Conservation (phyloP, 2,113 vertebrate genomes). For the Speoplatyrhinus poulsoni region DNA sequence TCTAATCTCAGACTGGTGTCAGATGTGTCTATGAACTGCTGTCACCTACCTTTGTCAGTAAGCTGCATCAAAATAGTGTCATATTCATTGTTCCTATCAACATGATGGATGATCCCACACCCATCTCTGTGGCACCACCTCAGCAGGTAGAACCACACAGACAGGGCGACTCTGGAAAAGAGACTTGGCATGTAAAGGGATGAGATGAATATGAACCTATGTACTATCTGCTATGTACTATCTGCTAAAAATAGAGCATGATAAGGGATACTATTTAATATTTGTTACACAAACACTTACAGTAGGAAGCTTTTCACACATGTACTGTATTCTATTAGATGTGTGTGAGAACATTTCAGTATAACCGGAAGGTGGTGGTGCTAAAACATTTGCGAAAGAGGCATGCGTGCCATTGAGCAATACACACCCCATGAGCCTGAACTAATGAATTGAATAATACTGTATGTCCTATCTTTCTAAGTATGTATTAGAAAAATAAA, state of each 20-base stretch:
- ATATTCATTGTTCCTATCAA: constrained; percentile 77
- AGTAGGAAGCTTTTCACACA: too few relatives aligned
- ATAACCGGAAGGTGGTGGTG: too few relatives aligned
- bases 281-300: too few relatives aligned
- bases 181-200: constrained; percentile 28
- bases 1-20: constrained; percentile 30
- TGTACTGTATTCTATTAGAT: too few relatives aligned
- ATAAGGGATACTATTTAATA: too few relatives aligned
- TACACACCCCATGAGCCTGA: too few relatives aligned
- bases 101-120: constrained; percentile 88
- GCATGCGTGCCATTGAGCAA: too few relatives aligned
- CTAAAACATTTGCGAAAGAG: too few relatives aligned
- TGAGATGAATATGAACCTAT: constrained; percentile 19
- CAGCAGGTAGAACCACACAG: constrained; percentile 90
- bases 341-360: too few relatives aligned
- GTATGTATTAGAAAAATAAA: too few relatives aligned
- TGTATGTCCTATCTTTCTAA: too few relatives aligned
- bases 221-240: constrained; percentile 28
- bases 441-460: too few relatives aligned
- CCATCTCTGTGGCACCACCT: constrained; percentile 76
- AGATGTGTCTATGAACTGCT: constrained; percentile 22
- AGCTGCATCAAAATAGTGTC: constrained; percentile 84
- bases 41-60: constrained; percentile 82
- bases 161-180: constrained; percentile 82
- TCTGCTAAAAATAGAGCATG: constrained; percentile 29